phyloP scores from a whole-genome alignment of 2,797 vertebrate species.

The Pteropus rufus region DNA sequence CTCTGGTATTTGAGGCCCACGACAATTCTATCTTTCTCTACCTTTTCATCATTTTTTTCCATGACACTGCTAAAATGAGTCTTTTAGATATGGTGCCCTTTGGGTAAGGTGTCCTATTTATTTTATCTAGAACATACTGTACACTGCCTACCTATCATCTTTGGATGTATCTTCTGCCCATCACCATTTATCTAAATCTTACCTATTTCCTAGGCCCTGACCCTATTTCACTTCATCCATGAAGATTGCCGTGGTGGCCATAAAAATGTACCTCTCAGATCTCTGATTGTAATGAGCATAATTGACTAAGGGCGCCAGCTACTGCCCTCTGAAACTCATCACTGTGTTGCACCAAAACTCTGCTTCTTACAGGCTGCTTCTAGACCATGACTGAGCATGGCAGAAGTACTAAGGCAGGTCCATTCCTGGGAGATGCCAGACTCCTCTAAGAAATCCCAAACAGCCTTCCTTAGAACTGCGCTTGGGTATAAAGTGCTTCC shows the following conservation, averaged over 20 bases:
- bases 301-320: neutral
- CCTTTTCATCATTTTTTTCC: neutral
- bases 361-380: neutral
- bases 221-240: neutral
- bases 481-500: neutral
- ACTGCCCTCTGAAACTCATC: neutral
- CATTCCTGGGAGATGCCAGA: neutral
- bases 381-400: neutral
- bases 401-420: neutral
- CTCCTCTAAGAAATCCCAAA: neutral
- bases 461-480: neutral
- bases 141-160: neutral
- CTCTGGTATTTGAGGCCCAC: neutral
- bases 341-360: neutral
- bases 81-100: neutral
- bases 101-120: neutral
- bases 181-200: neutral
- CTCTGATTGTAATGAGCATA: neutral
- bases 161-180: neutral
- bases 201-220: neutral
- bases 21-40: neutral
- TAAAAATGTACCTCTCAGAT: neutral
- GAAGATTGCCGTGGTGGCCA: neutral
- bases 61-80: neutral
- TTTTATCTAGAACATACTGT: constrained; percentile 6